A percentile compares a stretch with the other conserved stretches of the same genome.
Evolutionary conservation across 2,888 invertebrate species (phyloP).

Genomic region (Lycocerus yunnanus): DNA sequence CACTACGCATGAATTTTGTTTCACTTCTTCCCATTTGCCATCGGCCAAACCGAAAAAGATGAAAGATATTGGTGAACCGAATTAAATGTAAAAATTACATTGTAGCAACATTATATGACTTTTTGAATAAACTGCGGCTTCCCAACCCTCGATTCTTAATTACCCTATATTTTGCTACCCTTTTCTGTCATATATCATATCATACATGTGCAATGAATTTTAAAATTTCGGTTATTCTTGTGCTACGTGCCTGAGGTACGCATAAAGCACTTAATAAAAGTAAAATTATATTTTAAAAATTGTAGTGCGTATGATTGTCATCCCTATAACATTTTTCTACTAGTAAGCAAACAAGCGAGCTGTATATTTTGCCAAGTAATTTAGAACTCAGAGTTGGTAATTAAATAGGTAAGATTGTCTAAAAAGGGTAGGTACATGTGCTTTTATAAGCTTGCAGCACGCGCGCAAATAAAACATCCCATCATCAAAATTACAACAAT

Average conservation of each 20-base stretch:
- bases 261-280: constrained; percentile 12
- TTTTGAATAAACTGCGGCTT: constrained; percentile 39
- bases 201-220: constrained; percentile 37
- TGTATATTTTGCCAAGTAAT: background rate
- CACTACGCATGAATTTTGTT: constrained; percentile 8
- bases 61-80: constrained; percentile 11
- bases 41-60: background rate
- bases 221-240: constrained; percentile 35
- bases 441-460: constrained; percentile 15
- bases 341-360: background rate
- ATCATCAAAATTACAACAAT: constrained; percentile 30
- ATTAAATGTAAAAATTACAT: constrained; percentile 31
- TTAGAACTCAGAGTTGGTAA: constrained; percentile 13
- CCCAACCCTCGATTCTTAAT: constrained; percentile 39
- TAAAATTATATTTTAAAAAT: background rate
- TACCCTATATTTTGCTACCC: constrained; percentile 41
- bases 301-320: background rate
- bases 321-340: background rate
- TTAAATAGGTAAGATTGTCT: constrained; percentile 19
- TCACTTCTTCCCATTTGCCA: background rate
- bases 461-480: constrained; percentile 28
- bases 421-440: constrained; percentile 16
- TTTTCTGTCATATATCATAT: constrained; percentile 40
- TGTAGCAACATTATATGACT: constrained; percentile 36
- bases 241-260: constrained; percentile 24